Evolutionary conservation across 2,888 invertebrate genomes (phyloP).

Genomic region (Eubasilissa splendida): DNA sequence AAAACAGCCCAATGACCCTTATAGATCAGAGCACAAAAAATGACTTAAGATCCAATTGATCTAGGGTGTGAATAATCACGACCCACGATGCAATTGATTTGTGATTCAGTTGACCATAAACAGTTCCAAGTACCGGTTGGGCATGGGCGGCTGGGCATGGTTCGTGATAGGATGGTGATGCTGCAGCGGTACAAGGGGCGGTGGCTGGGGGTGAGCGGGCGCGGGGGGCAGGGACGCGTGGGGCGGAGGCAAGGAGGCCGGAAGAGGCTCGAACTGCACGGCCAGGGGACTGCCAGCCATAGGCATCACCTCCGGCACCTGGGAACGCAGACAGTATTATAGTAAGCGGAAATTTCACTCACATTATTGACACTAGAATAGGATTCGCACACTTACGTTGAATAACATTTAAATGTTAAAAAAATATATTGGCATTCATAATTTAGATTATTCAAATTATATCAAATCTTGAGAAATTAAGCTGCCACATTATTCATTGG

Average conservation of each 20-base stretch:
- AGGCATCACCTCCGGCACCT: conserved; percentile 56
- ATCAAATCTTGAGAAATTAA: no score
- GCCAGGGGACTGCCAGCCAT: conserved; percentile 54
- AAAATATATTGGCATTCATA: no score
- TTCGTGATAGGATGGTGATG: conserved; percentile 19
- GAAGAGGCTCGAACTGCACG: conserved; percentile 50
- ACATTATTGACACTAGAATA: no score
- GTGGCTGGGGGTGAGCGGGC: conserved; percentile 3
- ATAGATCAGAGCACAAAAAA: no score
- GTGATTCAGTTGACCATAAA: conserved; percentile 54
- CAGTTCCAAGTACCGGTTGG: conserved; percentile 53
- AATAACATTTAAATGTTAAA: no score
- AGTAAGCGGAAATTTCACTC: no score
- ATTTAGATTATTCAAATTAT: no score
- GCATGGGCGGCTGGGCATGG: conserved; percentile 47
- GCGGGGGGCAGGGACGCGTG: conserved; percentile 43
- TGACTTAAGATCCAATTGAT: no score
- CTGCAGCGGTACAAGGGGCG: conserved; percentile 23
- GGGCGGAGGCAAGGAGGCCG: conserved; percentile 47
- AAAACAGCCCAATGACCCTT: no score
- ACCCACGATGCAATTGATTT: not conserved
- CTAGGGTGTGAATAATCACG: no score
- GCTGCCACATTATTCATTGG: no score
- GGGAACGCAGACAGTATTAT: conserved; percentile 3
- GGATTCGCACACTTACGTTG: no score